Percentiles rank a stretch among this genome's conserved stretches.
phyloP scores from a whole-genome alignment of 2,113 vertebrate species.

The Bombycilla garrulus region DNA sequence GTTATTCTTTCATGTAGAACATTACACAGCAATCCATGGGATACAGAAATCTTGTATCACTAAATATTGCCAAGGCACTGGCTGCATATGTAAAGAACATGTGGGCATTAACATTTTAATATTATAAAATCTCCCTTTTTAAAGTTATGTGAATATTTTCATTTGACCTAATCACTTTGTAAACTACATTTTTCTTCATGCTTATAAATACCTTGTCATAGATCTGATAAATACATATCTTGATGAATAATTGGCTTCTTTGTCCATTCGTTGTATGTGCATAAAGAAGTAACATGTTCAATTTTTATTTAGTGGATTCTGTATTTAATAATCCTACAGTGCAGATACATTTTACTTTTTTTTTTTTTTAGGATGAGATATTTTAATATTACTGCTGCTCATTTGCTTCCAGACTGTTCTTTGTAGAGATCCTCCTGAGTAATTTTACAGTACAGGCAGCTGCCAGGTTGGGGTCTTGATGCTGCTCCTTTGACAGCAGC shows the following conservation, averaged over 20 bases:
- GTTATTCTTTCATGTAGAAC: conserved; percentile 57
- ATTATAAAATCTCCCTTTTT: background rate
- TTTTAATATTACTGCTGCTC: background rate
- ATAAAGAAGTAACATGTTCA: background rate
- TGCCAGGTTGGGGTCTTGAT: background rate
- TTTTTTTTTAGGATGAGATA: background rate
- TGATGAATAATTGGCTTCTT: background rate
- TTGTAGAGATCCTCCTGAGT: background rate
- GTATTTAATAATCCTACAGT: background rate
- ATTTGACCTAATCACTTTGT: background rate
- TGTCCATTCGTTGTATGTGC: background rate
- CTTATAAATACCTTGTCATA: background rate
- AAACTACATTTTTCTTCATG: background rate
- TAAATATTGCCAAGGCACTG: background rate
- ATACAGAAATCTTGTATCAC: background rate
- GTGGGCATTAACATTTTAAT: background rate
- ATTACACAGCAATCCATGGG: conserved; percentile 21
- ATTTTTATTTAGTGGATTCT: background rate
- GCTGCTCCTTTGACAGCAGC: background rate
- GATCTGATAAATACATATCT: background rate
- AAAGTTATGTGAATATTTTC: background rate
- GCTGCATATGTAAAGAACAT: background rate
- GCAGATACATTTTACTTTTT: background rate
- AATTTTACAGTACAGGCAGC: background rate
- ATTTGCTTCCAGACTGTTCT: background rate